phyloP scores from a whole-genome alignment of 2,888 invertebrate species.

The Auanema freiburgensis region DNA sequence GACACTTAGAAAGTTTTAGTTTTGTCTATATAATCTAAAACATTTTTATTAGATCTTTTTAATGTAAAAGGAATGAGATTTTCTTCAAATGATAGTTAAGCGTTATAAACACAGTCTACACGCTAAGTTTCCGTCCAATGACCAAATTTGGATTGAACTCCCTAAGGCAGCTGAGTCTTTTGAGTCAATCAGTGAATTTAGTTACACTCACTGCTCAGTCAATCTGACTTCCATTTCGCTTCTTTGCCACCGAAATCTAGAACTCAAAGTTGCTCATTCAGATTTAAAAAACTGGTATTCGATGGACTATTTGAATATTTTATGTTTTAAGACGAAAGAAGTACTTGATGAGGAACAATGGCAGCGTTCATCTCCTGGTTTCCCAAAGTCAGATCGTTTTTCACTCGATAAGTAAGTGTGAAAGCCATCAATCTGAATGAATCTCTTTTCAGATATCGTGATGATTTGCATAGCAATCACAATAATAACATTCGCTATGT shows the following conservation, averaged over 20 bases:
- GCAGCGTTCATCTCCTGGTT: conserved; percentile 5
- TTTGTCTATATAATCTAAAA: no score
- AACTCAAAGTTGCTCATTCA: not conserved
- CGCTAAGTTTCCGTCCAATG: no score
- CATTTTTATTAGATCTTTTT: no score
- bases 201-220: no score
- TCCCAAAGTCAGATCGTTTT: conserved; percentile 2
- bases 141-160: no score
- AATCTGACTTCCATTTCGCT: no score
- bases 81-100: no score
- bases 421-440: not conserved
- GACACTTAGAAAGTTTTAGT: not conserved
- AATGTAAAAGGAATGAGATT: no score
- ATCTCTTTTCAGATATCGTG: not conserved
- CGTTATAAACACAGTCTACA: no score
- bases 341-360: conserved; percentile 16
- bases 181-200: no score
- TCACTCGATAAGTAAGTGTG: not conserved
- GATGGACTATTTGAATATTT: conserved; percentile 14
- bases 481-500: not conserved
- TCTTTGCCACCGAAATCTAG: no score
- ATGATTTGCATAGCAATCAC: not conserved
- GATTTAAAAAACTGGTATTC: not conserved
- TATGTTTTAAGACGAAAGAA: conserved; percentile 20
- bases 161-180: no score